phyloP scores from a whole-genome alignment of 2,888 invertebrate species.

The Tipula lateralis region DNA sequence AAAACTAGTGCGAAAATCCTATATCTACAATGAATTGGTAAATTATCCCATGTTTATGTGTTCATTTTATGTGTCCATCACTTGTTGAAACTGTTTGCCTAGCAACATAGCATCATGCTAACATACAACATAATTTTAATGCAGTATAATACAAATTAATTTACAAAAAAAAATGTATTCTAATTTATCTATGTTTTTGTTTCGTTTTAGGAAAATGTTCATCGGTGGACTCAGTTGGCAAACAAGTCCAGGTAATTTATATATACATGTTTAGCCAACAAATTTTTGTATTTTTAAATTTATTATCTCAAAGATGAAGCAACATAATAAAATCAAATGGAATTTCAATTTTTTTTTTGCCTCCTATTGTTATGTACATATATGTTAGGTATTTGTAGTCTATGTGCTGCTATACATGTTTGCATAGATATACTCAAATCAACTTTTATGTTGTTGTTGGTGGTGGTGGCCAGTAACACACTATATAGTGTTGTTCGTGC shows the following conservation, averaged over 20 bases:
- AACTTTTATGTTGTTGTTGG: constrained; percentile 19
- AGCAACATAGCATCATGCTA: not conserved
- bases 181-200: constrained; percentile 46
- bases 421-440: not conserved
- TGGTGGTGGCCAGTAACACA: not conserved
- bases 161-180: not conserved
- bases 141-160: constrained; percentile 33
- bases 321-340: not conserved
- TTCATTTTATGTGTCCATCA: not conserved
- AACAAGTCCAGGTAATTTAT: constrained; percentile 92
- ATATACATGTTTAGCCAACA: not conserved
- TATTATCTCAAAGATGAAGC: not conserved
- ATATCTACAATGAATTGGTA: not conserved
- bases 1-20: not conserved
- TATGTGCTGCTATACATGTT: not conserved
- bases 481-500: constrained; percentile 24
- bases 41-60: not conserved
- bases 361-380: not conserved
- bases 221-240: constrained; percentile 99
- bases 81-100: constrained; percentile 1
- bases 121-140: constrained; percentile 9
- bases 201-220: constrained; percentile 99
- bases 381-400: not conserved
- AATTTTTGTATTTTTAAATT: not conserved
- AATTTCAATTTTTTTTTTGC: not conserved